Percentiles rank a stretch among this genome's conserved stretches.
Evolutionary conservation across 2,113 vertebrate species (phyloP).

Genomic region (Bubo blakistoni): DNA sequence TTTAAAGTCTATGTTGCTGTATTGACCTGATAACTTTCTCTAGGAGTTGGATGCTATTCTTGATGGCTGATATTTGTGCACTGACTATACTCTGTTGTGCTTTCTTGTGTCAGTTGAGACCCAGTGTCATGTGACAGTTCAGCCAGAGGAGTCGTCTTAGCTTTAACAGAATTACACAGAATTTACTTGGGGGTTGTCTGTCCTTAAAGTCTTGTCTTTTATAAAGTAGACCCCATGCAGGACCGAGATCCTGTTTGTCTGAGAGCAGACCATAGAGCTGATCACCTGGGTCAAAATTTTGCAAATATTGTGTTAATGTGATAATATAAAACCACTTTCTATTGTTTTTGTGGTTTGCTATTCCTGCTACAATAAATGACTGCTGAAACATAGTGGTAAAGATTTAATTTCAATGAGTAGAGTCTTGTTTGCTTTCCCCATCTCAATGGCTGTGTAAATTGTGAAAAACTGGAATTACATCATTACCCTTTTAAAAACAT

Average conservation of each 20-base stretch:
- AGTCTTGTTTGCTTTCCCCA: not conserved
- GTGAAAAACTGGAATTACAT: not conserved
- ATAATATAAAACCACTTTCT: not conserved
- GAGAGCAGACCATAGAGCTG: not conserved
- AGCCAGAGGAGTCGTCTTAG: not conserved
- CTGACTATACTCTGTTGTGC: not conserved
- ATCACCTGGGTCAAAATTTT: not conserved
- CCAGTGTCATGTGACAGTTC: no score
- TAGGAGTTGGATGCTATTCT: not conserved
- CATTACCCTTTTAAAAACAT: not conserved
- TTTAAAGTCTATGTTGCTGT: not conserved
- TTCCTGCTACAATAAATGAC: not conserved
- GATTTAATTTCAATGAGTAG: not conserved
- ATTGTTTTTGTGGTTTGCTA: not conserved
- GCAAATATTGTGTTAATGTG: not conserved
- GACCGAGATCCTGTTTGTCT: not conserved
- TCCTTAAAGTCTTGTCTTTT: not conserved
- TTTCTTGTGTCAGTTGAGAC: not conserved
- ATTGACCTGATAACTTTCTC: not conserved
- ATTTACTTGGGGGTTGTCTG: not conserved
- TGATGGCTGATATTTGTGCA: not conserved
- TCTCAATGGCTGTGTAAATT: not conserved
- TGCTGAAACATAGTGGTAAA: not conserved
- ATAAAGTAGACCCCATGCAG: not conserved
- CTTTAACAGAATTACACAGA: not conserved